phyloP scores from a whole-genome alignment of 1,140 invertebrate species.

The Pachypsylla venusta region DNA sequence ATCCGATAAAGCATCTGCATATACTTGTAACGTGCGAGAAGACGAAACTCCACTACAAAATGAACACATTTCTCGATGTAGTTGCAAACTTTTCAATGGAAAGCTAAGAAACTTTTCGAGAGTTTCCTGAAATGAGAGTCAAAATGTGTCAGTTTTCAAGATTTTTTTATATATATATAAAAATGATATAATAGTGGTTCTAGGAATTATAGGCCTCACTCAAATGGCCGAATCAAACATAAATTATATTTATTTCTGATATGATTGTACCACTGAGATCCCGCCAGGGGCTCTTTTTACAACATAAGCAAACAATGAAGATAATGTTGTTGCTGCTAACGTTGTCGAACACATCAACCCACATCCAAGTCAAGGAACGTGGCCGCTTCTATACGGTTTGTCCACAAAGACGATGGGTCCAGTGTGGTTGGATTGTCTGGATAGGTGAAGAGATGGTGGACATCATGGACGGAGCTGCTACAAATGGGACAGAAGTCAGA shows the following conservation, averaged over 20 bases:
- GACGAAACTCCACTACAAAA: not conserved
- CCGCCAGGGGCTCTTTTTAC: not conserved
- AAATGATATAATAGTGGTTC: not conserved
- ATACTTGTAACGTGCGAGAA: not conserved
- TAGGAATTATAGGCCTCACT: not conserved
- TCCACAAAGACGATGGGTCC: no score
- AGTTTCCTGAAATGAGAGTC: conserved; percentile 1
- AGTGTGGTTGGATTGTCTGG: no score
- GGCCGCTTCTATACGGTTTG: no score
- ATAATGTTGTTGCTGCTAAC: no score
- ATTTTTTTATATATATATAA: no score
- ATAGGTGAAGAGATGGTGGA: no score
- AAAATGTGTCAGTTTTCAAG: no score
- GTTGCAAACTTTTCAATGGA: not conserved
- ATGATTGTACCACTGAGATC: not conserved
- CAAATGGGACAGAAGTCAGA: no score
- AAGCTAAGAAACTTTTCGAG: not conserved
- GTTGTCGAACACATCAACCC: no score
- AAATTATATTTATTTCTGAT: not conserved
- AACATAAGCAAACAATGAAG: not conserved
- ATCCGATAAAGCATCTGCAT: not conserved
- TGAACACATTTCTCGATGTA: not conserved
- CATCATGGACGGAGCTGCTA: no score
- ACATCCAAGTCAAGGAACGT: no score
- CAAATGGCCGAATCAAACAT: not conserved